A percentile compares a stretch with the other conserved stretches of the same genome.
Conservation (phyloP, 2,888 invertebrate species). For the Acronicta aceris region DNA sequence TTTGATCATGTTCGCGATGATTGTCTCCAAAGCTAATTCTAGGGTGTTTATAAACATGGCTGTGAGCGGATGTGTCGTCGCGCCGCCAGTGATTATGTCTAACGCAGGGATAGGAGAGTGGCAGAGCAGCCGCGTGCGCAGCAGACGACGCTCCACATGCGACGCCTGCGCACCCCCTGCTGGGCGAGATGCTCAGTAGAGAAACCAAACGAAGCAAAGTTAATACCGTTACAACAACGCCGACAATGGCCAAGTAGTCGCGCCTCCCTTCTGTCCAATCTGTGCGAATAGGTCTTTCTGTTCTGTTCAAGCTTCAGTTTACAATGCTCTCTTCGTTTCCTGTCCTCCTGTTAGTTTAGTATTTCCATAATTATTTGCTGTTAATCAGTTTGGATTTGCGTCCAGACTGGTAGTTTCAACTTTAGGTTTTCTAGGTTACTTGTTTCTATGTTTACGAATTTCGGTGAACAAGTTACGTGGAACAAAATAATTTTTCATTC, state of each 20-base stretch:
- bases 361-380: slow-evolving; percentile 70
- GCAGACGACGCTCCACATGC: slow-evolving; percentile 90
- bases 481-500: slow-evolving; percentile 14
- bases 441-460: slow-evolving; percentile 56
- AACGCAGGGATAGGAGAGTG: slow-evolving; percentile 89
- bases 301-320: slow-evolving; percentile 84
- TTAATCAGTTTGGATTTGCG: slow-evolving; percentile 64
- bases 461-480: slow-evolving; percentile 67
- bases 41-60: slow-evolving; percentile 65
- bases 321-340: slow-evolving; percentile 68
- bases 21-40: slow-evolving; percentile 56
- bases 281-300: slow-evolving; percentile 87
- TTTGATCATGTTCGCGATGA: slow-evolving; percentile 53
- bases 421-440: slow-evolving; percentile 59
- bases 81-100: slow-evolving; percentile 85
- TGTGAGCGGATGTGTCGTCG: slow-evolving; percentile 68
- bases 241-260: slow-evolving; percentile 87
- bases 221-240: slow-evolving; percentile 88
- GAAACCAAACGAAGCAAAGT: slow-evolving; percentile 91
- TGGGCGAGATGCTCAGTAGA: slow-evolving; percentile 94
- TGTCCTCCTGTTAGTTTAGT: slow-evolving; percentile 82
- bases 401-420: slow-evolving; percentile 59
- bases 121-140: slow-evolving; percentile 81
- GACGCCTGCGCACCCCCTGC: slow-evolving; percentile 94
- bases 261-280: slow-evolving; percentile 87